Base-by-base conservation (phyloP, 2,113 vertebrate species). In the Entomyzon cyanotis region DNA sequence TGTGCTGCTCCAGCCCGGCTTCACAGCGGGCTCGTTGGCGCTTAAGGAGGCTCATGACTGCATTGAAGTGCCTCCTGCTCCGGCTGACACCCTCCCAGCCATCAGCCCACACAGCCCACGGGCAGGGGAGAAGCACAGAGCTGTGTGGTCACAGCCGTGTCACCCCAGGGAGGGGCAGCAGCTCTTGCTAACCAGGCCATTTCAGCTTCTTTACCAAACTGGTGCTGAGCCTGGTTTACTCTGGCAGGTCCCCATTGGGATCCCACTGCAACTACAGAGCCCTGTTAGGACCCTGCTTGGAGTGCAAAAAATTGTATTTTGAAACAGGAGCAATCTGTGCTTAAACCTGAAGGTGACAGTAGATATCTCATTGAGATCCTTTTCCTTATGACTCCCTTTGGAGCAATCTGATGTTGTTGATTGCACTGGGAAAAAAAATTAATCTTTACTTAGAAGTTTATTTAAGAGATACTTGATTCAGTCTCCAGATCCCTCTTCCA, bases 1-100 rank as follows among this genome's bases (percentile, higher is more conserved):
- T 8, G 41, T 0, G 0, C n/a, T 7, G 47, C 42, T 37, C 14
- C 5, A 35, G 52, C 20, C 0, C 0, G 8, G 3, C 25, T n/a
- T 25, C 50, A 3, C 20, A 2, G 14, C 14, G 2, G 1, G 31
- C 33, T 64, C 10, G 0, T 0, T 9, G 42, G 10, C 17, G 5
- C 31, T 9, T 5, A 0, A 10, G 35, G 16, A 83, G 3, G 9
- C 28, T 44, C 22, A 8, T 0, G 1, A 3, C 17, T 1, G 1
- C 42, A 5, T 11, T 0, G 1, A 35, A n/a, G 22, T 39, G 39
- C 39, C 39, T 39, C 39, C 33, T 24, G 20, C 69, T 46, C 33
- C 0, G 0, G 33, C 30, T 37, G 33, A 12, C 25, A 4, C 44
- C 19, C 8, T 46, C 17, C 19, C 44, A 20, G 44, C 44, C 44